Base-by-base conservation (phyloP, 2,888 invertebrate genomes). In the Leptinotarsa haldemani region DNA sequence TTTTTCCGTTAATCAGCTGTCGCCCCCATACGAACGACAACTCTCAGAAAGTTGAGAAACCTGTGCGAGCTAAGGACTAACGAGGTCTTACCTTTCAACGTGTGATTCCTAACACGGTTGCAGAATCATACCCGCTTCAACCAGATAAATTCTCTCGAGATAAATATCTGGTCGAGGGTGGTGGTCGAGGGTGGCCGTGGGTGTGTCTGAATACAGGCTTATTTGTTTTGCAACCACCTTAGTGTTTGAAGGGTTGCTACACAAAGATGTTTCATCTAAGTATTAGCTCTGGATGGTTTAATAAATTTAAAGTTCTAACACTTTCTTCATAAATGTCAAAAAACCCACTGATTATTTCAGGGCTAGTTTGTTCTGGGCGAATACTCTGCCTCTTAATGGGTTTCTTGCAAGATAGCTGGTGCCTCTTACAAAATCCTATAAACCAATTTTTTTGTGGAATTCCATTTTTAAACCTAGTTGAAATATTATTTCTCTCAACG, bases 371-470 rank as follows among this genome's bases (percentile, higher is more conserved):
- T 18, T 52, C 52, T 52, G 52, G 18, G 52, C 52, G 52, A n/a
- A 52, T 52, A 52, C 52, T 52, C 52, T 52, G 52, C n/a, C 52
- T 16, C n/a, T 52, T 52, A 7, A 52, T 52, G n/a, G 52, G 52
- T 52, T 52, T 52, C n/a, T 52, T 52, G 52, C 52, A 52, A 16
- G 52, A 52, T n/a, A 52, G 52, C n/a, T 16, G n/a, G 52, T 52
- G 52, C 16, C 16, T 16, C n/a, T 52, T 52, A n/a, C n/a, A 16
- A 48, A 48, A 48, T 13, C 48, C 48, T 16, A 48, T 48, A 52
- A 52, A 52, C n/a, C 52, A 48, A 48, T 48, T 16, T 48, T 48
- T 48, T 48, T 48, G 48, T 48, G 48, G 48, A 16, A 48, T 48
- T 48, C 48, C 48, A 48, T 48, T 16, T 48, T 48, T 16, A 48